Conservation (phyloP, 2,113 vertebrate genomes). For the Tragelaphus scriptus region DNA sequence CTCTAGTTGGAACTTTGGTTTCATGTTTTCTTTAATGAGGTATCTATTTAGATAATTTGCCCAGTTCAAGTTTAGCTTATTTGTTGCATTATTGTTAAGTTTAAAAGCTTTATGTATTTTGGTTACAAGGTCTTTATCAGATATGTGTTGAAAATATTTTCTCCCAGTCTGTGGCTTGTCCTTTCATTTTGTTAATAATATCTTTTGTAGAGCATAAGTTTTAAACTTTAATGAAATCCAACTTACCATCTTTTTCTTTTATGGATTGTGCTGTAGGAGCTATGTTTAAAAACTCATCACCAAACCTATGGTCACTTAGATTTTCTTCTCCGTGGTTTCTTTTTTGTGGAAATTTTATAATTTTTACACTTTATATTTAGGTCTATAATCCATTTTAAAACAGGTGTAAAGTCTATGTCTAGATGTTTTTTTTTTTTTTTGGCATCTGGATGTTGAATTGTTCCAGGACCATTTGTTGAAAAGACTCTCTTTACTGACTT, state of each 20-base stretch:
- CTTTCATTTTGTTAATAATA: neutral
- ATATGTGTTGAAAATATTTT: neutral
- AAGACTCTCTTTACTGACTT: neutral
- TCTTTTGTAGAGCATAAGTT: neutral
- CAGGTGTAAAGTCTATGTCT: neutral
- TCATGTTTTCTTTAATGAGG: neutral
- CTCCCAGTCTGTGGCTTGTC: neutral
- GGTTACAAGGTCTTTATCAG: neutral
- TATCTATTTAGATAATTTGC: neutral
- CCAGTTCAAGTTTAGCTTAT: neutral
- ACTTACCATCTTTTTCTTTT: neutral
- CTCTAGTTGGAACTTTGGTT: neutral
- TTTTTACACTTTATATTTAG: neutral
- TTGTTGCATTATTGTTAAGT: neutral
- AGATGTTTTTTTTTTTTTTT: neutral
- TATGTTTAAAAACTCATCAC: neutral
- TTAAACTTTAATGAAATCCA: constrained; percentile 2
- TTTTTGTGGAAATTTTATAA: neutral
- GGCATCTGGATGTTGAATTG: neutral
- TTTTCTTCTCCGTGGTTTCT: neutral
- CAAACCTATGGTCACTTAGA: neutral
- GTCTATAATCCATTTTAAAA: neutral
- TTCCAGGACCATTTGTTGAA: neutral
- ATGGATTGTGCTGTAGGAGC: neutral
- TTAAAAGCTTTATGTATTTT: neutral